Base-by-base conservation (phyloP, 1,140 invertebrate genomes). In the Pseudomyrmex sp. region DNA sequence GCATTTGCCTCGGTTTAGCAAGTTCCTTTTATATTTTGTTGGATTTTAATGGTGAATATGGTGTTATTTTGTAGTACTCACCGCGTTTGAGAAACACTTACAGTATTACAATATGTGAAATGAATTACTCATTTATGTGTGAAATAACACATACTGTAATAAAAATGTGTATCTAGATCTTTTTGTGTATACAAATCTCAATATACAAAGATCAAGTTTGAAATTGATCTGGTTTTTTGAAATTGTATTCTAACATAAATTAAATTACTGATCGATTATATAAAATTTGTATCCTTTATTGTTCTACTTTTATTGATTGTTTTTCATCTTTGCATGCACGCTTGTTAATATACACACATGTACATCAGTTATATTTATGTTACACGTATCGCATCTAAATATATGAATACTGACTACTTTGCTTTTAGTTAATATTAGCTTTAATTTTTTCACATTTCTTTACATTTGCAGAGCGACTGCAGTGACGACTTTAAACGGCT, bases 401-500 rank as follows among this genome's bases (percentile, higher is more conserved):
- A 80, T 84, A 84, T n/a, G n/a, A 88, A 80, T 69, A 26, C 74
- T 59, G 1, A 26, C 50, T 59, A 26, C 50, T 59, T 59, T 56
- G n/a, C 10, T 8, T 61, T 5, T n/a, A 69, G 20, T 85, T 82
- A 48, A 87, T 65, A 54, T 73, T 48, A 68, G 75, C 83, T 88
- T 83, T 83, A 88, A 88, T 83, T 61, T 75, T 77, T 73, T 82
- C 70, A 62, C 80, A 89, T 87, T 90, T 58, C 89, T 87, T 92
- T 92, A 82, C 91, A 84, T 91, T 95, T 94, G 68, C 93, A 95
- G 93, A 95, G 93, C 72, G 96, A 96, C 88, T 96, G 95, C 82
- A 93, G 94, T 87, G 95, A 95, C 8, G 95, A 96, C 89, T 95
- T 95, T 90, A 95, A 95, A 91, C 93, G 94, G 85, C 91, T 96